phyloP scores from a whole-genome alignment of 2,888 invertebrate species.

The Hydropsyche betteni region DNA sequence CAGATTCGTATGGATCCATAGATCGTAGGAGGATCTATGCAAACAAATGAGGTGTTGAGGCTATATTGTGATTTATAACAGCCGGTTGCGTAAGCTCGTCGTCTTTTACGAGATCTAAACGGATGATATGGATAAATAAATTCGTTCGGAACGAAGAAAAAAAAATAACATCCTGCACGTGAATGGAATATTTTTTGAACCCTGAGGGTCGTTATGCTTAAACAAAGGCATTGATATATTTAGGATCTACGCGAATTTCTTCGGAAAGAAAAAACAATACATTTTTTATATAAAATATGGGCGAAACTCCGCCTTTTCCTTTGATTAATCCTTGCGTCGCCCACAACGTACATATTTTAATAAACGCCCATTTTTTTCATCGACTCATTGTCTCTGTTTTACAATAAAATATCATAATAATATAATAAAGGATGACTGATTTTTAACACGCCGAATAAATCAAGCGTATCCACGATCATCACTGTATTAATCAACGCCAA shows the following conservation, averaged over 20 bases:
- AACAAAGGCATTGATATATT: not conserved
- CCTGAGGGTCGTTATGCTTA: not conserved
- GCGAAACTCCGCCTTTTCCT: not conserved
- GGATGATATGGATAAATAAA: no score
- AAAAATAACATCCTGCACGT: not conserved
- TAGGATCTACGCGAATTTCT: not conserved
- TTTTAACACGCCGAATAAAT: no score
- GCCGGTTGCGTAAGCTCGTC: not conserved
- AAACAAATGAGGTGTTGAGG: slow-evolving; percentile 7
- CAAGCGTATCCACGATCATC: no score
- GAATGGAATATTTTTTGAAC: not conserved
- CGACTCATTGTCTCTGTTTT: not conserved
- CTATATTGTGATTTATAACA: not conserved
- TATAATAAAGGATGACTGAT: no score
- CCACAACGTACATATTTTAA: slow-evolving; percentile 10
- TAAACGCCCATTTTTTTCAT: slow-evolving; percentile 13
- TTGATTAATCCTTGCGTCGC: not conserved
- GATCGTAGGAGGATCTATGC: slow-evolving; percentile 17
- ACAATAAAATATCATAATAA: no score
- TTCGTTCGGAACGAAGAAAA: no score
- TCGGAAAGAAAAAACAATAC: not conserved
- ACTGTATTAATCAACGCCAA: no score
- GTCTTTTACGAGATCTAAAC: no score
- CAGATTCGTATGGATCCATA: not conserved
- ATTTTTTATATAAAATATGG: slow-evolving; percentile 9